Evolutionary conservation across 2,888 invertebrate genomes (phyloP).

Genomic region (Melanotus villosus): DNA sequence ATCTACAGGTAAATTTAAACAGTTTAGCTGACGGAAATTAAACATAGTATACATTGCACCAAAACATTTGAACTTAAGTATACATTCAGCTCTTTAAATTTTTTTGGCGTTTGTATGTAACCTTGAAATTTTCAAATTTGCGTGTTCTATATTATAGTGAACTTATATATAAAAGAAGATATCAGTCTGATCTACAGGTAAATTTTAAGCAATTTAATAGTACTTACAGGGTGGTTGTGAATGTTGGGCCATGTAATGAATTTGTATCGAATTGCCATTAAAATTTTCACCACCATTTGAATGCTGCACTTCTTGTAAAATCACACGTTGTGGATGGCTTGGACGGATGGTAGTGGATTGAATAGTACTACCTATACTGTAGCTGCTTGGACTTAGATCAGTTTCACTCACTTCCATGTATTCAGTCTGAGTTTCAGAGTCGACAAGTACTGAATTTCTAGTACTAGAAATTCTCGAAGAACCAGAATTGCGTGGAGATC

Average conservation of each 20-base stretch:
- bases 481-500: conserved; percentile 68
- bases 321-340: conserved; percentile 63
- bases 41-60: no score
- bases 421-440: conserved; percentile 79
- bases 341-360: conserved; percentile 49
- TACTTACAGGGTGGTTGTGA: conserved; percentile 59
- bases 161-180: no score
- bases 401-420: conserved; percentile 75
- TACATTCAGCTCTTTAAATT: no score
- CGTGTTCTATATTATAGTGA: no score
- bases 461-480: conserved; percentile 61
- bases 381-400: conserved; percentile 72
- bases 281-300: conserved; percentile 56
- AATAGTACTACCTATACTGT: conserved; percentile 61
- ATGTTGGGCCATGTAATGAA: conserved; percentile 65
- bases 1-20: no score
- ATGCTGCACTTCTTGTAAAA: conserved; percentile 61
- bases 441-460: conserved; percentile 68
- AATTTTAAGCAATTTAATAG: no score
- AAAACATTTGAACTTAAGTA: no score
- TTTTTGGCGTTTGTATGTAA: no score
- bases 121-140: no score
- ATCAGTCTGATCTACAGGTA: no score
- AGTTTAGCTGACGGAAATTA: no score
- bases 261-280: conserved; percentile 66